Evolutionary conservation across 2,888 invertebrate species (phyloP), one percentile per base, ranked within the genome.

Genomic region (Oasisia sp.): DNA sequence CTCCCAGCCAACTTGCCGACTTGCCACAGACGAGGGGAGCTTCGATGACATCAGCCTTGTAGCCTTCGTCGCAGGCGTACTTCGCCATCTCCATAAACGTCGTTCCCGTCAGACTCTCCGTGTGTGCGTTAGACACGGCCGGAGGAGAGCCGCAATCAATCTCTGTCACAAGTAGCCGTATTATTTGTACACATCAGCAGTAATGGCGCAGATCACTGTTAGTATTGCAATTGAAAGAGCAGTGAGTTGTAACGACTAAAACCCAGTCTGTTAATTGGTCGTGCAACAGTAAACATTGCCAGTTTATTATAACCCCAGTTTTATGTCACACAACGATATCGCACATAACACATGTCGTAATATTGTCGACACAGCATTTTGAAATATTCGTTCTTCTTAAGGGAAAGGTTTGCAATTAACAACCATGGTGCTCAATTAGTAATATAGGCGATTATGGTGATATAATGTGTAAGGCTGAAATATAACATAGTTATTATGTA

Each of bases 21-120:
- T 74, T 74, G 74, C 74, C n/a, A 74, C 74, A 74, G 74, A 74
- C 74, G 74, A 74, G 74, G 27, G 74, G 74, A 19, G 14, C 74
- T 74, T n/a, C 74, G 74, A 74, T 74, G 74, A 27, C 74, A 27
- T 74, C 74, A 19, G 8, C 74, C 74, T 74, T 74, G 74, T 74
- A 74, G 74, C 74, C 74, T 74, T 74, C 74, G n/a, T 74, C 74
- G n/a, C 74, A 74, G 74, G n/a, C 74, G 74, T 74, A 74, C n/a
- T 74, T 19, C 74, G 74, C 74, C 27, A 27, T 74, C 19, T 19
- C 74, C 74, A 74, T 74, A 19, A 74, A 74, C 74, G 27, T 74
- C n/a, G 74, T 74, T 74, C 27, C 74, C 74, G 74, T 74, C 74
- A 74, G 74, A 74, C 27, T 74, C 27, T 74, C 74, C 7, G 27